Percentiles rank a stretch among this genome's conserved stretches.
phyloP scores from a whole-genome alignment of 2,888 invertebrate species.

The Acleris literana region DNA sequence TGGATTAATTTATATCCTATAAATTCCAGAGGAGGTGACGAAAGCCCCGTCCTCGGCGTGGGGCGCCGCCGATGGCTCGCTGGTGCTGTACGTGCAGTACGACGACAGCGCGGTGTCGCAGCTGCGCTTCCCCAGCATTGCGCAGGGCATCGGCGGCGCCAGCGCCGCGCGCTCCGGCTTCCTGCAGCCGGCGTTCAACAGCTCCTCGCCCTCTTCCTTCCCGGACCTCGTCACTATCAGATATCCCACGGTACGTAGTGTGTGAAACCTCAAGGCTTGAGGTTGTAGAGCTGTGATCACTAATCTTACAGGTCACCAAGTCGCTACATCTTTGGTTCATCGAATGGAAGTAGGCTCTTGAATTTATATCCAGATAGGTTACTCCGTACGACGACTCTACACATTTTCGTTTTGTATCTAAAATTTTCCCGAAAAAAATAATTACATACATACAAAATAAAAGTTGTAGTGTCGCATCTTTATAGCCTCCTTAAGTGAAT shows the following conservation, averaged over 20 bases:
- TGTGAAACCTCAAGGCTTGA: neutral
- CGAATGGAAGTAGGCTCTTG: no score
- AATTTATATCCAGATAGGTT: no score
- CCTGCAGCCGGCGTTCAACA: conserved; percentile 67
- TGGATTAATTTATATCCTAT: neutral
- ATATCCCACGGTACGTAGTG: conserved; percentile 89
- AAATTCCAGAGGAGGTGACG: conserved; percentile 92
- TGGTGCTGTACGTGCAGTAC: conserved; percentile 93
- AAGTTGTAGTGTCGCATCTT: no score
- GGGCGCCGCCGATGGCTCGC: conserved; percentile 92
- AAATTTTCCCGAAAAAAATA: no score
- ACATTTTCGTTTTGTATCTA: no score
- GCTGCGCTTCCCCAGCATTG: conserved; percentile 92
- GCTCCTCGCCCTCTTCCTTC: conserved; percentile 85
- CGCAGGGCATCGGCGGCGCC: conserved; percentile 86
- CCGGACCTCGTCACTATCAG: conserved; percentile 91
- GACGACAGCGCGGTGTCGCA: conserved; percentile 91
- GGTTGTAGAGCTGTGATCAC: no score
- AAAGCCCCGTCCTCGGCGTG: conserved; percentile 92
- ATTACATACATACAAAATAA: no score
- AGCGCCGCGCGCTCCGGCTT: conserved; percentile 82
- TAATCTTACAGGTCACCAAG: no score
- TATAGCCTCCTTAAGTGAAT: no score
- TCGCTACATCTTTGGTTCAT: no score
- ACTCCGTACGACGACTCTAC: no score